Percentiles rank a stretch among this genome's conserved stretches.
Evolutionary conservation across 1,140 invertebrate genomes (phyloP).

Genomic region (Ceratina japonica): DNA sequence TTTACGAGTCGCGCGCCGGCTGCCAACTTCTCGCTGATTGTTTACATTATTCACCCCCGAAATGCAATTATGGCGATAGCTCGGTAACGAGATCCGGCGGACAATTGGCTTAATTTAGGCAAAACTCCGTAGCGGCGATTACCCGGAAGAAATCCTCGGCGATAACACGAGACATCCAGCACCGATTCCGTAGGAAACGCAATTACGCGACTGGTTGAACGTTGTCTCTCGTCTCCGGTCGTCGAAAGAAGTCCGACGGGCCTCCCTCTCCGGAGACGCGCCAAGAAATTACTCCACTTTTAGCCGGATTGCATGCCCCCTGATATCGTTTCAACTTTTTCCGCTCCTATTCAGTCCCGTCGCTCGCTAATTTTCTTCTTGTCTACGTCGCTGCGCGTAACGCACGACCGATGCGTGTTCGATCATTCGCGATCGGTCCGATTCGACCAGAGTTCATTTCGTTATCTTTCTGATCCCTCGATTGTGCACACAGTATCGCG

Average conservation of each 20-base stretch:
- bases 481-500: too few relatives aligned
- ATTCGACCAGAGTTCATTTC: too few relatives aligned
- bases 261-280: conserved; percentile 41
- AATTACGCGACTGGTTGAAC: conserved; percentile 55
- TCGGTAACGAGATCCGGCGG: conserved; percentile 33
- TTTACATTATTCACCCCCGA: background rate
- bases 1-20: background rate
- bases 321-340: too few relatives aligned
- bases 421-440: too few relatives aligned
- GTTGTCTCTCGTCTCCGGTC: conserved; percentile 25
- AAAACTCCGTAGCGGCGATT: conserved; percentile 46
- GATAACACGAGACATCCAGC: conserved; percentile 47
- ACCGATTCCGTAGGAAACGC: conserved; percentile 60
- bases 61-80: too few relatives aligned
- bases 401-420: too few relatives aligned
- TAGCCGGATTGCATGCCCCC: conserved; percentile 34
- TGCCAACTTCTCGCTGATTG: background rate
- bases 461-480: too few relatives aligned
- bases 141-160: conserved; percentile 50
- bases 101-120: conserved; percentile 58
- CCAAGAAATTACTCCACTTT: conserved; percentile 49
- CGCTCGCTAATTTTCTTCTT: too few relatives aligned
- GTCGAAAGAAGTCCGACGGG: conserved; percentile 53
- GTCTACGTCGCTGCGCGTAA: too few relatives aligned
- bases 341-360: too few relatives aligned